Evolutionary conservation across 2,888 invertebrate species (phyloP), one percentile per base, ranked within the genome.

Genomic region (Aspidapion aeneum): DNA sequence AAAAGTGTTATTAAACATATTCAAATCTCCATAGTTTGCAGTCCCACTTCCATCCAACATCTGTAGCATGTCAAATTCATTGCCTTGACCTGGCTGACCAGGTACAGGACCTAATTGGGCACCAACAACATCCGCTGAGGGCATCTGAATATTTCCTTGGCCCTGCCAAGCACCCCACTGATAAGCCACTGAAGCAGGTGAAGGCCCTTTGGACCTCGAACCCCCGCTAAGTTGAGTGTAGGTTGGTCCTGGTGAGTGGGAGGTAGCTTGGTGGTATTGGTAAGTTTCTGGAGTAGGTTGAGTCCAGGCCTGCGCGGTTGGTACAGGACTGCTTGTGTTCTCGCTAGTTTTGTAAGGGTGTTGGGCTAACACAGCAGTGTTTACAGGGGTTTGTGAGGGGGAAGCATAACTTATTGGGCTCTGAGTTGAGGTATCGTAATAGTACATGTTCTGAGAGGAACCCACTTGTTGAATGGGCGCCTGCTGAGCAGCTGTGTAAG

Each of bases 11-110:
- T 90, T 93, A 80, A 95, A 95, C 93, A 95, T 95, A 74, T 89
- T 89, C 74, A 95, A 85, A 79, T 95, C 94, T 78, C 94, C 94
- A 78, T 94, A 94, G 21, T 91, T 89, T 63, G 91, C 85, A 52
- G 90, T 12, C 86, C 56, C 56, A 56, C 56, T 88, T 78, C 93
- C 93, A 81, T 94, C 93, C 62, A 95, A 82, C 88, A 95, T 94
- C 81, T 94, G 94, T 74, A 95, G 82, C 94, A 95, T 94, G 75
- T 95, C 94, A 17, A 93, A 90, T 63, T 94, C 85, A 82, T 94
- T 94, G 74, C 89, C 90, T 3, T 87, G 88, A 74, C 89, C 90
- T 3, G 87, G 88, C 61, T 87, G 87, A 50, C 89, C 87, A 54
- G 86, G 86, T 35, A 74, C 75, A 63, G 86, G 85, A 35, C 75